Percentiles rank a stretch among this genome's conserved stretches.
These are phyloP conservation scores for Andrena bucephala DNA, from an alignment of 2,888 invertebrate species.

Conservation along the genomic window DNA sequence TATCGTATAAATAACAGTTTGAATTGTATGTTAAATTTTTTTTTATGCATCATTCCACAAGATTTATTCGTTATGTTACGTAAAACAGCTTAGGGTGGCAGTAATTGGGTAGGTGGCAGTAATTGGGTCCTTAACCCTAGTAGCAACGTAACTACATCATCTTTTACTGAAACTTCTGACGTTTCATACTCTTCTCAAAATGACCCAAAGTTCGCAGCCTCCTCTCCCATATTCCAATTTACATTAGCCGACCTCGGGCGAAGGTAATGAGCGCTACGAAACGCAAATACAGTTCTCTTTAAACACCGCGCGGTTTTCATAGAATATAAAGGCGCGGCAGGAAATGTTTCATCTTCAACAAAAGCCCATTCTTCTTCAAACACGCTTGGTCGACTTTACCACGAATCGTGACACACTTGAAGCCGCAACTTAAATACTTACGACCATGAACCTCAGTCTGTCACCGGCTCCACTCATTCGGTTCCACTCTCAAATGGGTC, in stretches of 20 bases:
- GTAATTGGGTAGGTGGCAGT: too few species aligned
- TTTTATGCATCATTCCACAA: too few species aligned
- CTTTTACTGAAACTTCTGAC: background rate
- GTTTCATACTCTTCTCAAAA: constrained; percentile 16
- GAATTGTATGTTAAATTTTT: too few species aligned
- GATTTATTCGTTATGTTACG: too few species aligned
- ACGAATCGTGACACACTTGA: background rate
- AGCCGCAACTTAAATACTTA: background rate
- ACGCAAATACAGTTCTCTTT: constrained; percentile 41
- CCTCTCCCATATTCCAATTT: constrained; percentile 32
- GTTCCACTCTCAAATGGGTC: too few species aligned
- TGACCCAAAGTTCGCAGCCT: constrained; percentile 4
- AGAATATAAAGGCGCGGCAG: constrained; percentile 21
- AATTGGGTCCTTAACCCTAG: too few species aligned
- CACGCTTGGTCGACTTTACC: background rate
- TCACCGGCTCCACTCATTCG: too few species aligned
- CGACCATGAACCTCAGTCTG: background rate
- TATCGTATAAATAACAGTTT: too few species aligned
- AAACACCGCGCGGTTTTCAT: constrained; percentile 10
- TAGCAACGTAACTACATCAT: background rate
- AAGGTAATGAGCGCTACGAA: constrained; percentile 39
- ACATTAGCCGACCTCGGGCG: constrained; percentile 36
- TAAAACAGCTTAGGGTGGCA: too few species aligned
- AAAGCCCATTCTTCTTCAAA: constrained; percentile 7
- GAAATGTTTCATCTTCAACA: constrained; percentile 7